phyloP scores from a whole-genome alignment of 2,888 invertebrate species.

The Chloroclysta siterata region DNA sequence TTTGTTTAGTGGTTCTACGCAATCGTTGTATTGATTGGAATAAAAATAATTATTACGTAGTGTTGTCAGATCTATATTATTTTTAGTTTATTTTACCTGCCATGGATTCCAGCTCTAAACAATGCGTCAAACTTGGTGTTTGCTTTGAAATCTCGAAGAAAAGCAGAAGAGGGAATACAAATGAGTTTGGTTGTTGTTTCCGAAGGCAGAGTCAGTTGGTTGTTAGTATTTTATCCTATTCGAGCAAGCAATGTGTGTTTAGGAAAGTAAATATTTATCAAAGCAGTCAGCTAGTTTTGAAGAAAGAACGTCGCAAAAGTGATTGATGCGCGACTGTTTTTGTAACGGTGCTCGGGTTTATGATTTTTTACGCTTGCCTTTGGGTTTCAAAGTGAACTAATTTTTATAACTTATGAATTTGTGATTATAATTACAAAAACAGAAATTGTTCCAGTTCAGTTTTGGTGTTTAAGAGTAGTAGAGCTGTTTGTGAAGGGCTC shows the following conservation, averaged over 20 bases:
- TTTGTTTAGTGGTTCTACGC: too few relatives aligned
- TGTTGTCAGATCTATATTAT: too few relatives aligned
- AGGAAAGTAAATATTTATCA: constrained; percentile 17
- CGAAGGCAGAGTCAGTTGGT: constrained; percentile 10
- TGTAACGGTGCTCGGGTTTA: background rate
- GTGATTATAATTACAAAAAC: too few relatives aligned
- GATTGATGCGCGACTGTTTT: constrained; percentile 5
- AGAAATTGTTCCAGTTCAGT: too few relatives aligned
- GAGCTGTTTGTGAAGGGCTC: too few relatives aligned
- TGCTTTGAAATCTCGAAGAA: constrained; percentile 8
- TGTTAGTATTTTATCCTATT: constrained; percentile 18
- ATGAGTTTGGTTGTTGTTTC: constrained; percentile 16
- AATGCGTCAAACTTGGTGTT: background rate
- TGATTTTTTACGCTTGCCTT: background rate
- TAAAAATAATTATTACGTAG: too few relatives aligned
- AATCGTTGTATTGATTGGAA: too few relatives aligned
- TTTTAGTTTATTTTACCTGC: too few relatives aligned
- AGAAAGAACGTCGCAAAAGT: constrained; percentile 8
- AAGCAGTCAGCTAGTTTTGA: constrained; percentile 5
- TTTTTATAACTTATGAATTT: too few relatives aligned
- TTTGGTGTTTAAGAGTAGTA: too few relatives aligned
- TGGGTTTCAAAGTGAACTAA: background rate
- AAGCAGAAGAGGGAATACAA: background rate
- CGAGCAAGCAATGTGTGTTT: constrained; percentile 12
- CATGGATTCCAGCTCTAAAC: too few relatives aligned